Conservation (phyloP, 2,888 invertebrate genomes). For the Dasysyrphus tricinctus region DNA sequence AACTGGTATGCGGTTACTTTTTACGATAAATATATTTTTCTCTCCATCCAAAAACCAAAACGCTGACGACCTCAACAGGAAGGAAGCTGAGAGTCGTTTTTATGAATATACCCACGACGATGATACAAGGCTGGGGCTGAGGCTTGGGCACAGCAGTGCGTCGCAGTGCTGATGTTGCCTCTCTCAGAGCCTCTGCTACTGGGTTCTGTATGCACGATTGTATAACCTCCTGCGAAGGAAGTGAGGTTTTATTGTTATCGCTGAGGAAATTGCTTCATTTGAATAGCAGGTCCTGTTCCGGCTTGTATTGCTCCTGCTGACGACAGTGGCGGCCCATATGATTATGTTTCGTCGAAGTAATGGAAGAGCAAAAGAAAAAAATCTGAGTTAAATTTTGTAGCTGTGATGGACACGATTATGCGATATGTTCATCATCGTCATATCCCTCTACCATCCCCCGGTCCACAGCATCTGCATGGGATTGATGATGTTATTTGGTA, state of each 20-base stretch:
- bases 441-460: conserved; percentile 22
- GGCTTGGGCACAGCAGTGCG: conserved; percentile 38
- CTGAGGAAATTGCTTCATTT: conserved; percentile 73
- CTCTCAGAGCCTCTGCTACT: background rate
- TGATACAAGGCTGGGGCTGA: conserved; percentile 17
- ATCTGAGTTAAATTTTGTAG: conserved; percentile 55
- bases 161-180: conserved; percentile 40
- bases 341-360: conserved; percentile 49
- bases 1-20: conserved; percentile 68
- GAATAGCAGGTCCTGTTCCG: conserved; percentile 68
- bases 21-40: conserved; percentile 63
- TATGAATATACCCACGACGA: conserved; percentile 37
- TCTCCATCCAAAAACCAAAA: conserved; percentile 27
- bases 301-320: conserved; percentile 43
- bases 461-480: conserved; percentile 46
- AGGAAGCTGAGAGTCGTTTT: conserved; percentile 36
- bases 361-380: conserved; percentile 62
- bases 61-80: conserved; percentile 28
- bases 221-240: conserved; percentile 45
- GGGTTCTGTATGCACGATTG: conserved; percentile 3
- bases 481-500: conserved; percentile 57
- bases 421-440: conserved; percentile 67
- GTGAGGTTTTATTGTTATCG: conserved; percentile 69
- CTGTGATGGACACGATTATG: conserved; percentile 72
- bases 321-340: conserved; percentile 60